A percentile compares a stretch with the other conserved stretches of the same genome.
phyloP scores from a whole-genome alignment of 2,797 vertebrate species.

The Muscicapa comitata region DNA sequence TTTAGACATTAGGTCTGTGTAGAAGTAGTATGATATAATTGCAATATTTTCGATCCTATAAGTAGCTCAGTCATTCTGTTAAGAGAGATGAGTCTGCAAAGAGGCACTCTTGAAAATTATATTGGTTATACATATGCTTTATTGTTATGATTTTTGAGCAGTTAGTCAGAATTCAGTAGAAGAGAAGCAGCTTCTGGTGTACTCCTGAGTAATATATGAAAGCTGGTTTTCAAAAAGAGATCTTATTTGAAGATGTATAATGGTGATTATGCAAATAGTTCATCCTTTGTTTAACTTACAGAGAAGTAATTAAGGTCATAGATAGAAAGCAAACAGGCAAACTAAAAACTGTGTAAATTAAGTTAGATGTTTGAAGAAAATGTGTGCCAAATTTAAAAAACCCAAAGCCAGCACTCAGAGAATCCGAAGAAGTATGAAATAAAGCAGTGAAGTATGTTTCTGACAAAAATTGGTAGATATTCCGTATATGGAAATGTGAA shows the following conservation, averaged over 20 bases:
- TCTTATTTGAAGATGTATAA: not conserved
- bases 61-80: not conserved
- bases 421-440: not conserved
- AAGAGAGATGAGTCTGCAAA: not conserved
- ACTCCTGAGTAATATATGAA: not conserved
- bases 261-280: not conserved
- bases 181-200: not conserved
- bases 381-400: not conserved
- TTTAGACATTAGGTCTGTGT: not conserved
- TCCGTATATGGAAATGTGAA: not conserved
- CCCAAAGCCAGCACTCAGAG: not conserved
- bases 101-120: not conserved
- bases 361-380: not conserved
- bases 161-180: not conserved
- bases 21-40: not conserved
- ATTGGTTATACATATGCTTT: not conserved
- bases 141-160: not conserved
- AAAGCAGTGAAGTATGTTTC: not conserved
- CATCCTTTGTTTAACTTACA: not conserved
- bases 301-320: not conserved
- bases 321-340: not conserved
- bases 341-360: not conserved
- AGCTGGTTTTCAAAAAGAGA: not conserved
- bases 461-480: not conserved
- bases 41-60: not conserved